These are phyloP conservation scores for Atta colombica DNA, from an alignment of 1,140 invertebrate genomes.

Conservation along the genomic window DNA sequence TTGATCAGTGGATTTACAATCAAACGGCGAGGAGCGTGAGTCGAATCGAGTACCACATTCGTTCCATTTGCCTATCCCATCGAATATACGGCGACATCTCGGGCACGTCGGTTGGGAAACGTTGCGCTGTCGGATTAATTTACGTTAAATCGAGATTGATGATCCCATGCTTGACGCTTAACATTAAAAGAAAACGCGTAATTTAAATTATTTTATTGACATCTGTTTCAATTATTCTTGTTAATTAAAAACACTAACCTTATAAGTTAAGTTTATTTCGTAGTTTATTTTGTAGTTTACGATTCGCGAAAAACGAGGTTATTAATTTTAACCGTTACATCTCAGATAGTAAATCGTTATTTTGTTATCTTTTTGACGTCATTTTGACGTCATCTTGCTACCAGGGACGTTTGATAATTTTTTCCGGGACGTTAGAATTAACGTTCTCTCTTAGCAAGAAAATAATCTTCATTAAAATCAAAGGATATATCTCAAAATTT, in stretches of 20 bases:
- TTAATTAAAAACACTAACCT: neutral
- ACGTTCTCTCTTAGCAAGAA: neutral
- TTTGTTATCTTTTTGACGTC: too few species aligned
- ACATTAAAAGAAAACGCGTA: neutral
- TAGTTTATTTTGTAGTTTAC: neutral
- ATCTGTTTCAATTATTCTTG: neutral
- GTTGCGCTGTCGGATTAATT: constrained; percentile 31
- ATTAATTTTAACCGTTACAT: neutral
- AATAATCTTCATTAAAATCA: neutral
- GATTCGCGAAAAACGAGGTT: neutral
- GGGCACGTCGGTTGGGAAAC: neutral
- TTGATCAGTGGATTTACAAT: constrained; percentile 54
- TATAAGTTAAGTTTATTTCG: neutral
- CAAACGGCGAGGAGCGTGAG: constrained; percentile 44
- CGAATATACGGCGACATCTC: constrained; percentile 38
- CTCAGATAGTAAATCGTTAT: too few species aligned
- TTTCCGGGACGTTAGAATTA: neutral
- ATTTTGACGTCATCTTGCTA: too few species aligned
- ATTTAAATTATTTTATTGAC: neutral
- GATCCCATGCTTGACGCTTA: neutral
- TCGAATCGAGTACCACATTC: constrained; percentile 26
- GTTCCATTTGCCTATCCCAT: constrained; percentile 27
- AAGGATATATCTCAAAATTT: neutral
- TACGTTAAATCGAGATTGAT: constrained; percentile 38
- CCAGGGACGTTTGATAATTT: neutral